A percentile compares a stretch with the other conserved stretches of the same genome.
phyloP scores from a whole-genome alignment of 2,113 vertebrate species.

The Oreochromis spilurus region DNA sequence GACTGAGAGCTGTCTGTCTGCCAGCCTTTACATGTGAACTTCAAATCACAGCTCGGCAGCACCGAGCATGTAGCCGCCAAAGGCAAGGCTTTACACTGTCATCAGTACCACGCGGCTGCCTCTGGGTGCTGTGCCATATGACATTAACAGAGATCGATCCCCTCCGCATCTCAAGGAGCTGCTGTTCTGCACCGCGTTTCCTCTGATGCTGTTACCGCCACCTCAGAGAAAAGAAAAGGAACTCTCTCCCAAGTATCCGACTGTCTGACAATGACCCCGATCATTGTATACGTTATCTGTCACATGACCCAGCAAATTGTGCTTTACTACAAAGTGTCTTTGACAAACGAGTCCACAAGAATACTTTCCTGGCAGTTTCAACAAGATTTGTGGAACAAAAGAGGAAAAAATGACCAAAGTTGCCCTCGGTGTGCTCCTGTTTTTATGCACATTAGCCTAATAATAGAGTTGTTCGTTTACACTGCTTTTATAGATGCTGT shows the following conservation, averaged over 20 bases:
- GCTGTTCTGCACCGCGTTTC: slow-evolving; percentile 40
- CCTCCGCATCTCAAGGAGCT: slow-evolving; percentile 64
- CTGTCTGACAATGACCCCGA: slow-evolving; percentile 48
- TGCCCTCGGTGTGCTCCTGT: background rate
- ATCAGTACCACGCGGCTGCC: slow-evolving; percentile 64
- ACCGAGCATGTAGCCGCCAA: slow-evolving; percentile 70
- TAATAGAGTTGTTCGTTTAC: slow-evolving; percentile 22
- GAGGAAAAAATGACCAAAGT: background rate
- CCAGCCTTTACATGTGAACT: slow-evolving; percentile 69
- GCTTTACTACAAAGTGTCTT: background rate
- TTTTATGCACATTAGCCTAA: background rate
- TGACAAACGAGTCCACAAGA: background rate
- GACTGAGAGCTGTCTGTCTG: slow-evolving; percentile 72
- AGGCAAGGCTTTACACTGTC: slow-evolving; percentile 74
- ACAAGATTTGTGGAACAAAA: background rate
- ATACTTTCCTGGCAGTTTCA: background rate
- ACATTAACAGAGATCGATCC: slow-evolving; percentile 72
- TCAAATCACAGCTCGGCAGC: slow-evolving; percentile 67
- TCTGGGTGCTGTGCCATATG: slow-evolving; percentile 71
- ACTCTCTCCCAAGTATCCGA: slow-evolving; percentile 18
- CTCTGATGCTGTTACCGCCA: slow-evolving; percentile 43
- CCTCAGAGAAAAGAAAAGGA: slow-evolving; percentile 46
- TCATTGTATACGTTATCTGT: background rate
- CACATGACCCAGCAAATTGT: background rate
- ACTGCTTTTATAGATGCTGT: slow-evolving; percentile 13